Base-by-base conservation (phyloP, 2,888 invertebrate species). In the Ypsolopha sequella region DNA sequence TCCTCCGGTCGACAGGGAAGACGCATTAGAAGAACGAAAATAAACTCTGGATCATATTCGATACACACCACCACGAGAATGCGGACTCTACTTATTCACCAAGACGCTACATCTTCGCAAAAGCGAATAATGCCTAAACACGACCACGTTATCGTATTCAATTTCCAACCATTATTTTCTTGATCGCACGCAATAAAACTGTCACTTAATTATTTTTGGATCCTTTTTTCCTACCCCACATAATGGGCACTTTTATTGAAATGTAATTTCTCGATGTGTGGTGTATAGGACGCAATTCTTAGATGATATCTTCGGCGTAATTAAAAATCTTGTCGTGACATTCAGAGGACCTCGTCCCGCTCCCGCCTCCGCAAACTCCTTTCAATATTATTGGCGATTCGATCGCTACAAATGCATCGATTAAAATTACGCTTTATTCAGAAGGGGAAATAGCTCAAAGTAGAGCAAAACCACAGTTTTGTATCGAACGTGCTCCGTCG, bases 241-340 rank as follows among this genome's bases (percentile, higher is more conserved):
- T 36, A n/a, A 24, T 34, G 13, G 39, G 14, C 33, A 10, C 44
- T 33, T 64, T 79, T 78, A 82, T 82, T 80, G 75, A 81, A 85
- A 76, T 78, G 81, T 81, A 80, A 77, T 82, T 80, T 79, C 66
- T 64, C 73, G 67, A 78, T 76, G 76, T 77, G 78, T 76, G 74
- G 70, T 69, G 63, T 71, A 77, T 73, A 69, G 73, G 71, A 71
- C 69, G 73, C 74, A 74, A 70, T 74, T 76, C 75, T 78, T 76
- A 84, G 86, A 86, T 86, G 77, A 84, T 86, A 86, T 86, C 86
- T 79, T 63, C 61, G 70, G 75, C 79, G 84, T 86, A 86, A 86
- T 86, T 86, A 86, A 86, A 86, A 86, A 86, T 86, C 72, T 84
- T 86, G 85, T 86, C 86, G 86, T 86, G 86, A 86, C 86, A 86